phyloP scores from a whole-genome alignment of 2,888 invertebrate species.

The Ochlodes sylvanus region DNA sequence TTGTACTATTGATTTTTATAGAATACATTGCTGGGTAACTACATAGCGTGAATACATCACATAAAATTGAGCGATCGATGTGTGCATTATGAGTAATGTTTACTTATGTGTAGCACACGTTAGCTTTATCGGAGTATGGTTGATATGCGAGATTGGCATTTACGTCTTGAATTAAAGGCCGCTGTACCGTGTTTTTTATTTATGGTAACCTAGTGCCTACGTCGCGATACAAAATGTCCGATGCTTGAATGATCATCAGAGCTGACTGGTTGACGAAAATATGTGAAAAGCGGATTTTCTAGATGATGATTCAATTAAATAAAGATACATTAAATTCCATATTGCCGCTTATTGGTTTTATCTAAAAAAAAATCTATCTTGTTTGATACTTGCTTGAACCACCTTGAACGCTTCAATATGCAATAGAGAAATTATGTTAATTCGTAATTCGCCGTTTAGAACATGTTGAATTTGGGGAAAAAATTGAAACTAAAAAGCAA shows the following conservation, averaged over 20 bases:
- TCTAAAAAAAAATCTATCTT: too few relatives aligned
- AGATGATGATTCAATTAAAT: too few relatives aligned
- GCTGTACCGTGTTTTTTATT: not conserved
- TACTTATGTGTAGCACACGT: not conserved
- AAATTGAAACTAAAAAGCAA: too few relatives aligned
- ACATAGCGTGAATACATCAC: not conserved
- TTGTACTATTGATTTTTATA: not conserved
- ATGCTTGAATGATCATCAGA: not conserved
- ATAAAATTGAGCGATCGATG: slow-evolving; percentile 13
- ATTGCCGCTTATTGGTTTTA: too few relatives aligned
- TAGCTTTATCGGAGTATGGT: not conserved
- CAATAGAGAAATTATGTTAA: too few relatives aligned
- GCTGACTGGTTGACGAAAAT: not conserved
- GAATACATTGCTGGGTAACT: slow-evolving; percentile 8
- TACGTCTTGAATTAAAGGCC: slow-evolving; percentile 13
- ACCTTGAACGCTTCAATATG: too few relatives aligned
- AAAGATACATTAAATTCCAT: too few relatives aligned
- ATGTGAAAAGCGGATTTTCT: too few relatives aligned
- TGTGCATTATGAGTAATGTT: slow-evolving; percentile 2
- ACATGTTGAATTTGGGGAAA: too few relatives aligned
- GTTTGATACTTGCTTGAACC: too few relatives aligned
- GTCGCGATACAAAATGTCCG: slow-evolving; percentile 1
- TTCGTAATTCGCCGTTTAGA: too few relatives aligned
- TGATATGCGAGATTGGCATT: slow-evolving; percentile 12
- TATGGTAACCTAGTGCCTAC: slow-evolving; percentile 3